Evolutionary conservation across 2,113 vertebrate species (phyloP), one percentile per base, ranked within the genome.

Genomic region (Cephalophus harveyi): DNA sequence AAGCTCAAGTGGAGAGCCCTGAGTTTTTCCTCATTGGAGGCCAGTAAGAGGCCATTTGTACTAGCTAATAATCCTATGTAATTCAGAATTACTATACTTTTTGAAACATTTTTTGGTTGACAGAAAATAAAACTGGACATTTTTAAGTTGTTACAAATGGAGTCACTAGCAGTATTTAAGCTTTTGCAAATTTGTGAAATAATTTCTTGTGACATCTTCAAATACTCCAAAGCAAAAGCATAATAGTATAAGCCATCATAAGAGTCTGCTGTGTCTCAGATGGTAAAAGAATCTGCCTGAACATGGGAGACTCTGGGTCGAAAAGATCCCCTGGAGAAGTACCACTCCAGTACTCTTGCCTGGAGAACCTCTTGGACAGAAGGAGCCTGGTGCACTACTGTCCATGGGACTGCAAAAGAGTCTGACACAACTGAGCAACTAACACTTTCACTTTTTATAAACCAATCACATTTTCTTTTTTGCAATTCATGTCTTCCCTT

Each of bases 301-400:
- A 27, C 0, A 1, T 76, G 71, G 71, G 2, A 43, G 40, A 4
- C 12, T 27, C 71, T 43, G 11, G 6, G 1, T 76, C 0, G 0
- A 40, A 43, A 14, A 43, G 11, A 43, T 43, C 71, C 21, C 36
- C 36, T 25, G 71, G 11, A 74, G 36, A 43, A 43, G 71, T 25
- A 3, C 71, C 71, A 25, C 71, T 25, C 36, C 6, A 43, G 11
- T 74, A 74, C 21, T 40, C 71, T 43, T 43, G 21, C 71, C 36
- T 40, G 71, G 36, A 43, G 71, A 74, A 43, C 3, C 71, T 74
- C 36, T 5, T 74, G 36, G 36, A 43, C 71, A 74, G 36, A 74
- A 74, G 71, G 36, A 74, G n/a, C 36, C 11, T 74, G 36, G 36
- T 40, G 21, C 21, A 23, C 36, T 74, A 7, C 71, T 6, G 21